Evolutionary conservation across 2,888 invertebrate species (phyloP), one percentile per base, ranked within the genome.

Genomic region (Lasioglossum pauxillum): DNA sequence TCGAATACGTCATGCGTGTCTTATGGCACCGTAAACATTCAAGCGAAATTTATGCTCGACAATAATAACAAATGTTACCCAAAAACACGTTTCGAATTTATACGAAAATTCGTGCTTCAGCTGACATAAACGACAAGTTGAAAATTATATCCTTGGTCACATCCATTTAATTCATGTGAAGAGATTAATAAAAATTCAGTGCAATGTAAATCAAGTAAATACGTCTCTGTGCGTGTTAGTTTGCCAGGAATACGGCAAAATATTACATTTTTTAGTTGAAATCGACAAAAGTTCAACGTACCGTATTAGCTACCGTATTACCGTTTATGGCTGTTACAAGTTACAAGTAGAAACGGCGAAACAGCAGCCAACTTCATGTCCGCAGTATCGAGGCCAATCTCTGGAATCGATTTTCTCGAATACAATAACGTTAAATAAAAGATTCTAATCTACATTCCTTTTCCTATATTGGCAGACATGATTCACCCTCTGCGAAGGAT

Each of bases 391-490:
- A n/a, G 12, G 57, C n/a, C n/a, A 57, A 57, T n/a, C 57, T 57
- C n/a, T 57, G n/a, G 57, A 57, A 57, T 57, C n/a, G 57, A 57
- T 57, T 57, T 57, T 57, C 57, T n/a, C 57, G n/a, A 57, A 57
- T n/a, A 57, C n/a, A n/a, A 57, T 57, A 57, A 57, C 10, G 12
- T 57, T n/a, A n/a, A 57, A 57, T n/a, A n/a, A 57, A 57, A 57
- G 57, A n/a, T 57, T 57, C 57, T 57, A 57, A 57, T 57, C 57
- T 57, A 12, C 57, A n/a, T n/a, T 57, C 12, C 12, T 10, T 4
- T 10, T 23, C 57, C 12, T 57, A n/a, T 57, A 57, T n/a, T 12
- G n/a, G 4, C n/a, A 57, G n/a, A n/a, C n/a, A 57, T 10, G 12
- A 57, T 57, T 4, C 12, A 57, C 57, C n/a, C 23, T 57, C 8